These are phyloP conservation scores for Fragum whitleyi DNA, from an alignment of 2,888 invertebrate genomes.

Conservation along the genomic window DNA sequence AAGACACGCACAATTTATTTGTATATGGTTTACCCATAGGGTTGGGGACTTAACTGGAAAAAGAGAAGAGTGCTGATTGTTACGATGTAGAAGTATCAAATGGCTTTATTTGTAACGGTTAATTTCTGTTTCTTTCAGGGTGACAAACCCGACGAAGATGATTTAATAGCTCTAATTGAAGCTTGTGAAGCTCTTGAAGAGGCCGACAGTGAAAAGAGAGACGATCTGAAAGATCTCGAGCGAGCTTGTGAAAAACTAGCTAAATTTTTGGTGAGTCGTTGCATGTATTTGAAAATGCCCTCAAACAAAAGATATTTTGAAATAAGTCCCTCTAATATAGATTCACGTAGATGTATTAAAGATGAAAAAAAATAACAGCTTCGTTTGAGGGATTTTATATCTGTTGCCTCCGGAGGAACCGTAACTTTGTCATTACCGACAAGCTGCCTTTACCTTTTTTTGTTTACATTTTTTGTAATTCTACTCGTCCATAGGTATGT, in stretches of 20 bases:
- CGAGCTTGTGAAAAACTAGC: not conserved
- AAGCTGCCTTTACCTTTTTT: no score
- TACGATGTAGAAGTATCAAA: no score
- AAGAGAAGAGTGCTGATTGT: no score
- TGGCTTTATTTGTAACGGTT: no score
- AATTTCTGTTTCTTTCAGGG: no score
- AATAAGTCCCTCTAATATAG: not conserved
- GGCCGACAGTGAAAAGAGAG: conserved; percentile 4
- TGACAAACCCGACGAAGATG: not conserved
- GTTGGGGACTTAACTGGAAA: no score
- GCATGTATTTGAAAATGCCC: not conserved
- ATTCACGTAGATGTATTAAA: not conserved
- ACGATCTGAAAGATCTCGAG: not conserved
- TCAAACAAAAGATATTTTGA: not conserved
- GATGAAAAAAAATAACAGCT: not conserved
- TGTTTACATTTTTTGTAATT: no score
- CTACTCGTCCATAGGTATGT: no score
- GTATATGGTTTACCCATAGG: no score
- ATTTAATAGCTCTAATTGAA: not conserved
- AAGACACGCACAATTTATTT: no score
- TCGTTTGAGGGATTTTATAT: not conserved
- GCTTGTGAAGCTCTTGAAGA: not conserved
- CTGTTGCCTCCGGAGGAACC: not conserved
- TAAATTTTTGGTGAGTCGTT: not conserved
- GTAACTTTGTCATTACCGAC: no score